Evolutionary conservation across 2,113 vertebrate species (phyloP), one percentile per base, ranked within the genome.

Genomic region (Thinocorus orbignyianus): DNA sequence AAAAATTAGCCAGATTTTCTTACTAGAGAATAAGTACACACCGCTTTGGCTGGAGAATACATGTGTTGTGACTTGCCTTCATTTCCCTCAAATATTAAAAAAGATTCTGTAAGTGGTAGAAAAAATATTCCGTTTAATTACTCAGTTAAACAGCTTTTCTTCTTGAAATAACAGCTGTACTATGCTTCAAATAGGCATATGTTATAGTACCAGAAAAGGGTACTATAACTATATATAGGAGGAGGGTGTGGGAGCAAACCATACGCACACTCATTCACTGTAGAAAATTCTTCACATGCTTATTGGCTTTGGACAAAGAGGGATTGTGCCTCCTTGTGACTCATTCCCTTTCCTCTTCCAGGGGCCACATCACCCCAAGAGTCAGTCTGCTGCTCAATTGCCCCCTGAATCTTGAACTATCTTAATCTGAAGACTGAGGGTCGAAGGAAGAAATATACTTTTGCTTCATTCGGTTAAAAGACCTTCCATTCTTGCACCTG

Each of bases 51-150:
- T 79, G 42, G 42, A 89, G 54, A 88, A 64, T 44, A 23, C n/a
- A 16, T 0, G 4, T 73, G 66, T 86, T 57, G 42, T 84, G 69
- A 46, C 55, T 95, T 93, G 28, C 31, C 58, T 90, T 92, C 13
- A 46, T 78, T 95, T 81, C 71, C 42, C 46, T 93, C 65, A 81
- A 87, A 91, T 92, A 94, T 93, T 94, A 92, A 85, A 95, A 94
- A 87, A 87, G 23, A 33, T 82, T 69, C 81, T 82, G 10, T 58
- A 91, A 95, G 78, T 89, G 93, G 26, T 89, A 95, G 93, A 91
- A 96, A 91, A 7, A 87, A 87, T 92, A 91, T 95, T 93, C 72
- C 91, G 70, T 87, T 81, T 94, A 94, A 93, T 95, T 93, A 89
- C 61, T 41, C 61, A 97, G 85, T 93, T 91, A 88, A 93, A 92